phyloP scores from a whole-genome alignment of 92 coral and sea anemone species.

The Palythoa grandiflora region DNA sequence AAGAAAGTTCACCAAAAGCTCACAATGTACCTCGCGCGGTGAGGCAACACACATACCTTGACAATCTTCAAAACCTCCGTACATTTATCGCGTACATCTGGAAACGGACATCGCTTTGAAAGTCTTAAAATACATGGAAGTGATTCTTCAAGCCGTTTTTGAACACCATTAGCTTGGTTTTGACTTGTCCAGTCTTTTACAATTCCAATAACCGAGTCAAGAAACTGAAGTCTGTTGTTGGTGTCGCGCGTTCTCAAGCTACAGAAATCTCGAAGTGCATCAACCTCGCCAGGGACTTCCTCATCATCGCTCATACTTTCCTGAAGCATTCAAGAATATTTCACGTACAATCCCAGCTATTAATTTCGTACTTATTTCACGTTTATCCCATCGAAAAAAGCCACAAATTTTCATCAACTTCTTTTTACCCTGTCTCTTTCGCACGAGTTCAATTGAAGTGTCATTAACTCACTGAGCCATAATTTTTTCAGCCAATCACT shows the following conservation, averaged over 20 bases:
- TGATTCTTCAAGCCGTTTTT: constrained; percentile 70
- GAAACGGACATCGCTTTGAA: constrained; percentile 88
- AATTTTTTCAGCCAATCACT: constrained; percentile 53
- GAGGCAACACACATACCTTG: constrained; percentile 78
- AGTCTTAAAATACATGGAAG: constrained; percentile 91
- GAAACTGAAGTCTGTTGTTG: constrained; percentile 69
- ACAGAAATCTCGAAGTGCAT: constrained; percentile 81
- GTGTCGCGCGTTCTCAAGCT: constrained; percentile 81
- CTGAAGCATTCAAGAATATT: constrained; percentile 39
- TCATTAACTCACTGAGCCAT: constrained; percentile 37
- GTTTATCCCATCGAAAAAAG: constrained; percentile 38
- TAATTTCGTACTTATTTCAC: constrained; percentile 37
- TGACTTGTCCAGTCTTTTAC: constrained; percentile 79
- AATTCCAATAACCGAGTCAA: constrained; percentile 72
- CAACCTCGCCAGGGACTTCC: constrained; percentile 81
- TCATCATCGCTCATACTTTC: constrained; percentile 92
- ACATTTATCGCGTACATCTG: constrained; percentile 91
- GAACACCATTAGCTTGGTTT: constrained; percentile 69
- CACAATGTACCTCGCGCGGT: neutral
- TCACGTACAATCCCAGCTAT: constrained; percentile 17
- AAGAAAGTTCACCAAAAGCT: constrained; percentile 10
- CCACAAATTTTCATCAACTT: constrained; percentile 26
- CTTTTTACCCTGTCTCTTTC: neutral
- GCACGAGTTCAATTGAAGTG: constrained; percentile 36
- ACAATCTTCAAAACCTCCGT: constrained; percentile 72